A percentile compares a stretch with the other conserved stretches of the same genome.
These are phyloP conservation scores for Palaemon carinicauda DNA, from an alignment of 1,140 invertebrate genomes.

Conservation along the genomic window DNA sequence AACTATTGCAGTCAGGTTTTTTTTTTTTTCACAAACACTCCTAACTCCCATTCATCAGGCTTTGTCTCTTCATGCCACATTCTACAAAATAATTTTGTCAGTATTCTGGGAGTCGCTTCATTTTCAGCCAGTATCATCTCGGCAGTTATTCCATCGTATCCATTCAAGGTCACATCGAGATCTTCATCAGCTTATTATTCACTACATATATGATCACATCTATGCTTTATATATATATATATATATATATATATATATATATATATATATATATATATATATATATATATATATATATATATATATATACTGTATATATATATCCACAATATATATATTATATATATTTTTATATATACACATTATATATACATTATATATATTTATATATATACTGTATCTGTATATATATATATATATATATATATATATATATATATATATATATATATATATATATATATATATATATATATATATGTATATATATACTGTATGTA, in stretches of 20 bases:
- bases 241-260: not conserved
- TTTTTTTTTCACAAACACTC: too few species aligned
- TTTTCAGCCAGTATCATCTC: too few species aligned
- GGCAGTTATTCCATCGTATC: too few species aligned
- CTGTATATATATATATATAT: not conserved
- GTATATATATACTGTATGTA: not conserved
- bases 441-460: not conserved
- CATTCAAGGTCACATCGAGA: too few species aligned
- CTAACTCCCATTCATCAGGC: too few species aligned
- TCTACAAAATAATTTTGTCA: too few species aligned
- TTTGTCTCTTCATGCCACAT: too few species aligned
- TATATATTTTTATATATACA: not conserved
- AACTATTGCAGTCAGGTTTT: too few species aligned
- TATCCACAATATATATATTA: not conserved
- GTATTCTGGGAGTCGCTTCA: too few species aligned
- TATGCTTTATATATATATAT: not conserved
- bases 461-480: slow-evolving; percentile 2
- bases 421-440: not conserved
- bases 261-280: not conserved
- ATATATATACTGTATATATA: not conserved
- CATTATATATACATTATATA: not conserved
- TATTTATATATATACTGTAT: not conserved
- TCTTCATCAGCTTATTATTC: too few species aligned
- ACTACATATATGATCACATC: too few species aligned
- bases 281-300: not conserved